phyloP scores from a whole-genome alignment of 2,113 vertebrate genomes.

The Cnemophilus loriae region DNA sequence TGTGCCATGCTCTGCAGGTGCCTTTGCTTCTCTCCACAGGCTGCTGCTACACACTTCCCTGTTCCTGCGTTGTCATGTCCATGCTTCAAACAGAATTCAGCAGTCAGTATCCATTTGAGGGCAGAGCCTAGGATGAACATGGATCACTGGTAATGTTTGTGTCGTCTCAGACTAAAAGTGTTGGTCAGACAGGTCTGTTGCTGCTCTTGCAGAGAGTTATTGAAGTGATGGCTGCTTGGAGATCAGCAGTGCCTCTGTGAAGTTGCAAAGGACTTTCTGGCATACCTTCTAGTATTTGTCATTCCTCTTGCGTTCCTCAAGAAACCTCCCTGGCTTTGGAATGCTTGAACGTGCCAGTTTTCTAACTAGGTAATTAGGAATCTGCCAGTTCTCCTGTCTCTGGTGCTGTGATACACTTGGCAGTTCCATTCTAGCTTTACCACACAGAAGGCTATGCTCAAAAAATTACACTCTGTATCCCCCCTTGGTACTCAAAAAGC shows the following conservation, averaged over 20 bases:
- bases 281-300: not conserved
- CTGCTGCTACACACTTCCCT: not conserved
- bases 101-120: not conserved
- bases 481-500: not conserved
- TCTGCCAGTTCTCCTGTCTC: not conserved
- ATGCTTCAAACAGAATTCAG: not conserved
- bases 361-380: not conserved
- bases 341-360: not conserved
- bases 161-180: not conserved
- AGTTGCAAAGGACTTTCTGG: not conserved
- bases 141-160: not conserved
- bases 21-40: not conserved
- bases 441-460: not conserved
- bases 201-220: not conserved
- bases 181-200: not conserved
- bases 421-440: not conserved
- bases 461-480: not conserved
- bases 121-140: fast-evolving
- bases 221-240: not conserved
- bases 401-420: not conserved
- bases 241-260: not conserved
- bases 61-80: not conserved
- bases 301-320: not conserved
- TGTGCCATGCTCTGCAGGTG: not conserved
- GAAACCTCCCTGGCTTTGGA: not conserved